These are phyloP conservation scores for Aelia acuminata DNA, from an alignment of 2,888 invertebrate species.

Conservation along the genomic window DNA sequence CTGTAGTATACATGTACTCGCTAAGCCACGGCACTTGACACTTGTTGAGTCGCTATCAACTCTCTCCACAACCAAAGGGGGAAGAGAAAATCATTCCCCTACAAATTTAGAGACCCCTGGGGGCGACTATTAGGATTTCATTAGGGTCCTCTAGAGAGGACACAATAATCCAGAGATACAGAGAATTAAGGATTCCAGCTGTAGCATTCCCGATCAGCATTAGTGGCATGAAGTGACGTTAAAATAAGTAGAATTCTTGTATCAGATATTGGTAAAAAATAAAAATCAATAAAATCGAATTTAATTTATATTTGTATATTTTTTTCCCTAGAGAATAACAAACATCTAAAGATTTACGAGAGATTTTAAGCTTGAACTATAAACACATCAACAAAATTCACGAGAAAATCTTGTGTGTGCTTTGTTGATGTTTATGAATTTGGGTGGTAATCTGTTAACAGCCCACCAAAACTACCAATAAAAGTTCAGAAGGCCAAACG, in stretches of 20 bases:
- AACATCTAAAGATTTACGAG: neutral
- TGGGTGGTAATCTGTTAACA: constrained; percentile 4
- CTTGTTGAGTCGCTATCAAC: neutral
- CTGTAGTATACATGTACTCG: too few species aligned
- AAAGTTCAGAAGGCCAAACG: neutral
- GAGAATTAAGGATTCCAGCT: too few species aligned
- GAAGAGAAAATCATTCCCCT: neutral
- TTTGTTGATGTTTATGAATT: neutral
- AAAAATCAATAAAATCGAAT: too few species aligned
- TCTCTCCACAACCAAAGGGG: too few species aligned
- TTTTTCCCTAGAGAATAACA: neutral
- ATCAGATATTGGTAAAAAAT: too few species aligned
- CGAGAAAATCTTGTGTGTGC: neutral
- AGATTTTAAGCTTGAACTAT: neutral
- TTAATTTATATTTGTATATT: neutral
- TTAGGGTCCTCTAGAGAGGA: neutral
- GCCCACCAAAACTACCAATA: neutral
- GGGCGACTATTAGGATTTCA: neutral
- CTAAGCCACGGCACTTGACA: neutral
- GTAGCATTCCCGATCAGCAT: too few species aligned
- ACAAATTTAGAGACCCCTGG: neutral
- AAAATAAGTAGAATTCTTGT: too few species aligned
- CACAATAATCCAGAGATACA: neutral
- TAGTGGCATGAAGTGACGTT: too few species aligned
- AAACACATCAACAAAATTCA: neutral